Evolutionary conservation across 30 jellyfish, hydroid and myxozoan species (phyloP), one percentile per base, ranked within the genome.

Genomic region (Phacellophora camtschatica): DNA sequence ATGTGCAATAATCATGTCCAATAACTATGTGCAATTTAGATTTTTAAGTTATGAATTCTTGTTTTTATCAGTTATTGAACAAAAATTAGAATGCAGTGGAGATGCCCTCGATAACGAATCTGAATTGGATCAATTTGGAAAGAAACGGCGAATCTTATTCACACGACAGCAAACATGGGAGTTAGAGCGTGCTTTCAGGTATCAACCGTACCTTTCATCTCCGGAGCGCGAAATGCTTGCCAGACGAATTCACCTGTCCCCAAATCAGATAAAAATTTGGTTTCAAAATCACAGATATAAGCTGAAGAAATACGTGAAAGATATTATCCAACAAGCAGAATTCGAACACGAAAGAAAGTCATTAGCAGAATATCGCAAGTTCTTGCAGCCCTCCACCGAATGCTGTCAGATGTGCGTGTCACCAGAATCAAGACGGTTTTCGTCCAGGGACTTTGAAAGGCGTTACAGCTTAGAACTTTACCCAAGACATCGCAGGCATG

Each of bases 151-250:
- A 13, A 85, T 77, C 32, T 66, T 92, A 0, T 92, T 92, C 37
- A 68, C 94, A 33, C 42, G 95, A 28, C 98, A 92, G 31, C 98
- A 92, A 55, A 92, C 98, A 30, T 92, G 98, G 98, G 96, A 92
- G 42, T 77, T 92, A 24, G 98, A 92, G 64, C 84, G 88, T 19
- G 95, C 88, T 3, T 92, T 92, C 48, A 87, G 95, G 4, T 74
- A 45, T 39, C 98, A 86, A 29, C 98, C 98, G 0, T 92, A 92
- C 79, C 84, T 92, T 6, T 92, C 98, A 3, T 78, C 98, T 0
- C 95, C 96, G 33, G 98, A 92, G 43, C 50, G 98, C n/a, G 96
- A 92, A 35, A 19, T 81, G 45, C 85, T 92, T 25, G 96, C 98
- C 0, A 72, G 83, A 46, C 69, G 90, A 15, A 92, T 92, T 20